These are phyloP conservation scores for Zaprionus obscuricornis DNA, from an alignment of 2,888 invertebrate species.

Conservation along the genomic window DNA sequence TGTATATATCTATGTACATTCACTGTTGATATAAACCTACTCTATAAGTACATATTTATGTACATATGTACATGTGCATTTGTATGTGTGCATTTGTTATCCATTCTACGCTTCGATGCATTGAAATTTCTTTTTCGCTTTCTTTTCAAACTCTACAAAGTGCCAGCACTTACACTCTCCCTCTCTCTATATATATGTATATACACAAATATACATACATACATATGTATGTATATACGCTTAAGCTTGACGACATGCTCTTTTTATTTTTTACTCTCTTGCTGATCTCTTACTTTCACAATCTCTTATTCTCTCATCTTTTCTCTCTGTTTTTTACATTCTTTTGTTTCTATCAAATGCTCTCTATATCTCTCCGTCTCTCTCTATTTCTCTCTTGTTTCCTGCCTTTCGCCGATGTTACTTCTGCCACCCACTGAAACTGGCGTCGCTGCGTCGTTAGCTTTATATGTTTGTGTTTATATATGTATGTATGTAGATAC, in stretches of 20 bases:
- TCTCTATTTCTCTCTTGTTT: not conserved
- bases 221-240: too few species aligned
- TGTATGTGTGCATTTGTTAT: slow-evolving; percentile 38
- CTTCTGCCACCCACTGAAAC: slow-evolving; percentile 52
- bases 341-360: too few species aligned
- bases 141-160: slow-evolving; percentile 65
- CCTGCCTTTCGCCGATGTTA: not conserved
- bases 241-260: too few species aligned
- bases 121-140: slow-evolving; percentile 76
- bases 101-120: slow-evolving; percentile 73
- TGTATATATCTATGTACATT: not conserved
- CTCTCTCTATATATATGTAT: too few species aligned
- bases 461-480: not conserved
- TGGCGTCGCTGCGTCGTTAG: slow-evolving; percentile 1
- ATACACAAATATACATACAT: too few species aligned
- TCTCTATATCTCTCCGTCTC: not conserved
- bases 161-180: slow-evolving; percentile 35
- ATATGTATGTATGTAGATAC: slow-evolving; percentile 4
- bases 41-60: not conserved
- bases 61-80: slow-evolving; percentile 1
- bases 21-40: slow-evolving; percentile 6
- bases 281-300: slow-evolving; percentile 4
- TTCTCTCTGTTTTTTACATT: not conserved
- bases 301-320: not conserved
- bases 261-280: not conserved